Conservation (phyloP, 2,797 vertebrate species). For the Pitangus sulphuratus region DNA sequence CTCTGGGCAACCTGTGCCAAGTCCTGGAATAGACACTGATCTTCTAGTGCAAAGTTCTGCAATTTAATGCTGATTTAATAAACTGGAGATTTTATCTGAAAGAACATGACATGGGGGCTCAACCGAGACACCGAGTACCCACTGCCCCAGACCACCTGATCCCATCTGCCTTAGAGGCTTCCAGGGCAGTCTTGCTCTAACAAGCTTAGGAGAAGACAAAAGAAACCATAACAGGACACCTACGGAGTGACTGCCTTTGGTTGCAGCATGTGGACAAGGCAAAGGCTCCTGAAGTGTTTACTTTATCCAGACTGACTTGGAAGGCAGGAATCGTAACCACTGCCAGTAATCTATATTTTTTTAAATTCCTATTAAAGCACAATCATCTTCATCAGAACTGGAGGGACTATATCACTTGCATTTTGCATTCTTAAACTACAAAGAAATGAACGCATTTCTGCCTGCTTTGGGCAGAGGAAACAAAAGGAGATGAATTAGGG, state of each 20-base stretch:
- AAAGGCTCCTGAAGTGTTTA: not conserved
- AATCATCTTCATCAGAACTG: not conserved
- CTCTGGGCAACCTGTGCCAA: not conserved
- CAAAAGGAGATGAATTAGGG: not conserved
- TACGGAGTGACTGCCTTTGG: not conserved
- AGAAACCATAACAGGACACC: not conserved
- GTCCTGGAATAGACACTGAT: not conserved
- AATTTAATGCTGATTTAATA: not conserved
- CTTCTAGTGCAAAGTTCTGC: not conserved
- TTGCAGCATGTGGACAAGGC: not conserved
- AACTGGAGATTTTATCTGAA: not conserved
- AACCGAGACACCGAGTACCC: not conserved
- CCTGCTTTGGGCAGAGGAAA: not conserved
- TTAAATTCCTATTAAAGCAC: not conserved
- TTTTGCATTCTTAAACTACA: not conserved
- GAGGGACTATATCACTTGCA: accelerated
- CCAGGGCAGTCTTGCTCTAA: not conserved
- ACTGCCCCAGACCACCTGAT: not conserved
- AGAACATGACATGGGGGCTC: not conserved
- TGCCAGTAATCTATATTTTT: not conserved
- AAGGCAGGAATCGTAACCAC: not conserved
- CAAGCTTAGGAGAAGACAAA: not conserved
- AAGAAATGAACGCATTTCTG: not conserved
- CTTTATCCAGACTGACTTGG: not conserved
- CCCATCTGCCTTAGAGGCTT: not conserved